Evolutionary conservation across 2,888 invertebrate species (phyloP), one percentile per base, ranked within the genome.

Genomic region (Drosophila dives): DNA sequence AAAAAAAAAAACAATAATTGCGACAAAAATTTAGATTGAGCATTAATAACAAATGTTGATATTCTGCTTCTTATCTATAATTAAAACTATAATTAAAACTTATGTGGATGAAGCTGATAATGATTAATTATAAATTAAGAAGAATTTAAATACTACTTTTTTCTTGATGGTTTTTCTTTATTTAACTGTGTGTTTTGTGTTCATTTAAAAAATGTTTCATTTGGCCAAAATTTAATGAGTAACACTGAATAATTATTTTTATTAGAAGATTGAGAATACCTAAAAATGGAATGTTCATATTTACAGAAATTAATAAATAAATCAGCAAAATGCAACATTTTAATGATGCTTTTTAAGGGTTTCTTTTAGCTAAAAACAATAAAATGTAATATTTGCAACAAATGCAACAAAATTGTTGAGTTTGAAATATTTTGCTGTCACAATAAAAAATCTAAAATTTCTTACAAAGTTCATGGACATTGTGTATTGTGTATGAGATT

Each of bases 391-490:
- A 8, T 23, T 45, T 15, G 15, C 45, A 20, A 45, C 20, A 45
- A 20, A 20, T 45, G 3, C 20, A 23, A 20, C 20, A 8, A 45
- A 45, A 12, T 45, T 45, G 45, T 4, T 45, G 8, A 23, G 15
- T 45, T 45, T 23, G 23, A 23, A 45, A 23, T 45, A 23, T 15
- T 15, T 23, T 15, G 23, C 45, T 45, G 45, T 23, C 45, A 23
- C 45, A 50, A 29, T 7, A n/a, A 23, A 23, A 23, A 2, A 17
- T 17, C 5, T 10, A 10, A 49, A 26, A 17, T 26, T 17, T 26
- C 17, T 23, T 17, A 10, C 26, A 11, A n/a, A 12, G 23, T 61
- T 62, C 62, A 63, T 33, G 66, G 40, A 17, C 42, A 34, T 26
- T 64, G 12, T 29, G 29, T 38, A 23, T 32, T 23, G 42, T n/a